Evolutionary conservation across 2,888 invertebrate species (phyloP), one percentile per base, ranked within the genome.

Genomic region (Liodrosophila aerea): DNA sequence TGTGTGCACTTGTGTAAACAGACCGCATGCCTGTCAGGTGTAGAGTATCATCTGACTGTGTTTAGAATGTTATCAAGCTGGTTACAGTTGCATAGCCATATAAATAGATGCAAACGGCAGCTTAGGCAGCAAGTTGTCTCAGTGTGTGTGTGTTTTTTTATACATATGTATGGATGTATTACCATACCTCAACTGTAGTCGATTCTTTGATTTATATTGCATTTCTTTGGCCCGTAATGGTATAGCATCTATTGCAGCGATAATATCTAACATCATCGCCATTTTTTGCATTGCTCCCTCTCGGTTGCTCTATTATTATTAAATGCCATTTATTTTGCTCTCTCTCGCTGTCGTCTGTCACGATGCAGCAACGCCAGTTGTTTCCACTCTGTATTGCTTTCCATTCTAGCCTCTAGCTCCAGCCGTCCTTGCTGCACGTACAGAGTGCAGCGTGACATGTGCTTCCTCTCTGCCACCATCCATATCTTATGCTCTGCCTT

Each of bases 391-490:
- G 46, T 61, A 63, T 69, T 37, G 27, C 51, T 45, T 44, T 11
- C 3, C 16, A 7, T 12, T 12, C 9, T 11, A 34, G 13, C 18
- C 29, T 9, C 29, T 29, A 22, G 9, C 46, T 12, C 31, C 41
- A 46, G 12, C 51, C 43, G 0, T 39, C 43, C 27, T 43, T 53
- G 46, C 44, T 52, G 70, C 68, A 75, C 73, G 75, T 80, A 67
- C 62, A 18, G 33, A 37, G 29, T 62, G 59, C 64, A 61, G 43
- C 63, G 65, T 81, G 81, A 81, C 81, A 85, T 81, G 84, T 81
- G 86, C 84, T 81, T 81, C 81, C 81, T 81, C 81, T 83, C 63
- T 72, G n/a, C n/a, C n/a, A n/a, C n/a, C n/a, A n/a, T n/a, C n/a
- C 74, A 58, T 75, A 84, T 82, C 76, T 82, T 60, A 22, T 22